Base-by-base conservation (phyloP, 2,113 vertebrate genomes). In the Cyanoramphus novaezelandiae region DNA sequence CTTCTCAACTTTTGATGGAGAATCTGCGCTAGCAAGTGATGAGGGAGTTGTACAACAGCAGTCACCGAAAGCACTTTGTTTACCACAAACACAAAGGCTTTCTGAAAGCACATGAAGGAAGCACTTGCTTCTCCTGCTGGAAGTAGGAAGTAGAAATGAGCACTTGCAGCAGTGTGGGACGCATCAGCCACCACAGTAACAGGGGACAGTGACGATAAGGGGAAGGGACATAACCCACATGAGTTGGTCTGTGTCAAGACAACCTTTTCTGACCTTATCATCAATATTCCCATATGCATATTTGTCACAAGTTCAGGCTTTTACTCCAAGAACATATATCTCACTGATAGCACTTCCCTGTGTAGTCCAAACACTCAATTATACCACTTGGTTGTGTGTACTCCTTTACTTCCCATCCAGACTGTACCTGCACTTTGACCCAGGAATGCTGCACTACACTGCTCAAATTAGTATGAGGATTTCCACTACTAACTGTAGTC, bases 1-100 rank as follows among this genome's bases (percentile, higher is more conserved):
- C 18, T 81, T n/a, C 92, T 82, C 53, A 81, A 23, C 43, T 93
- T 89, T 52, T 69, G 82, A 81, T 86, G 63, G 53, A 70, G 88
- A 88, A 90, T 67, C 37, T 63, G 43, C 49, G 10, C 90, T 91
- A 81, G 53, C 39, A 41, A 28, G 16, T 44, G 31, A 6, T 44
- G 39, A 11, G 24, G 28, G 15, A 90, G 35, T 64, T 47, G 60
- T 21, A 68, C 50, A 83, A 15, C 5, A 86, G 63, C 85, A 83
- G 71, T 9, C 35, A n/a, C 67, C 19, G 8, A 86, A 86, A 95
- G 44, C 75, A 88, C 68, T 87, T 85, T 77, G 37, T 89, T 88
- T 82, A 33, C 59, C 64, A 50, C 49, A 88, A 59, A 37, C 19
- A 65, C 37, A 37, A 67, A 89, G 31, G 27, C 75, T 83, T 87